These are phyloP conservation scores for Psittacula echo DNA, from an alignment of 2,797 vertebrate genomes.

Conservation along the genomic window DNA sequence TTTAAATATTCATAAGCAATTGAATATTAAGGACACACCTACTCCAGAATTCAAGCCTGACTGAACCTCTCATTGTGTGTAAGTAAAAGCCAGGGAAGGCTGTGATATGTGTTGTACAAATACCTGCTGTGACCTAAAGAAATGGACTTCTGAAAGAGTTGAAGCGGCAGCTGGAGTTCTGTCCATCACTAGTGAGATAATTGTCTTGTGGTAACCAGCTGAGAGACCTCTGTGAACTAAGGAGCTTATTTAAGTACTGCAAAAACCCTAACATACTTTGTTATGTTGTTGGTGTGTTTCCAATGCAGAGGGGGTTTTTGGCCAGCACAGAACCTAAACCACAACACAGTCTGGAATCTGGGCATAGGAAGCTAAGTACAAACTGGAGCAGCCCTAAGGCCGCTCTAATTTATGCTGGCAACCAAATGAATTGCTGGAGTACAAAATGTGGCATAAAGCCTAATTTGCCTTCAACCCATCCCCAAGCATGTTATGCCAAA, in stretches of 20 bases:
- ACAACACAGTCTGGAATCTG: background rate
- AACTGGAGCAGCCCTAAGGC: background rate
- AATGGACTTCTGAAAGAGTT: background rate
- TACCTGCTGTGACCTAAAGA: background rate
- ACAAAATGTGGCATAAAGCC: background rate
- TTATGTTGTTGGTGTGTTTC: background rate
- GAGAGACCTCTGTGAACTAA: background rate
- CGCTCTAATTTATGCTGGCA: background rate
- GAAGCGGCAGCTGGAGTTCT: background rate
- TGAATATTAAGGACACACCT: constrained; percentile 66
- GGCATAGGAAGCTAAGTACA: background rate
- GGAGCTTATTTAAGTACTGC: background rate
- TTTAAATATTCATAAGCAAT: constrained; percentile 78
- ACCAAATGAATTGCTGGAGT: background rate
- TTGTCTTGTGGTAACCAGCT: background rate
- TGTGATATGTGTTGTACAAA: background rate
- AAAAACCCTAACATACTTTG: background rate
- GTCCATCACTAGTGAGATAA: background rate
- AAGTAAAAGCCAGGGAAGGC: background rate
- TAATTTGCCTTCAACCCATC: background rate
- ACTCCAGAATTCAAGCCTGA: constrained; percentile 28
- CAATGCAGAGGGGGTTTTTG: background rate
- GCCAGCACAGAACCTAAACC: background rate
- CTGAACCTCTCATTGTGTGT: background rate
- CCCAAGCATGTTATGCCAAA: background rate